phyloP scores from a whole-genome alignment of 2,888 invertebrate species.

The Chrysolina oricalcia region DNA sequence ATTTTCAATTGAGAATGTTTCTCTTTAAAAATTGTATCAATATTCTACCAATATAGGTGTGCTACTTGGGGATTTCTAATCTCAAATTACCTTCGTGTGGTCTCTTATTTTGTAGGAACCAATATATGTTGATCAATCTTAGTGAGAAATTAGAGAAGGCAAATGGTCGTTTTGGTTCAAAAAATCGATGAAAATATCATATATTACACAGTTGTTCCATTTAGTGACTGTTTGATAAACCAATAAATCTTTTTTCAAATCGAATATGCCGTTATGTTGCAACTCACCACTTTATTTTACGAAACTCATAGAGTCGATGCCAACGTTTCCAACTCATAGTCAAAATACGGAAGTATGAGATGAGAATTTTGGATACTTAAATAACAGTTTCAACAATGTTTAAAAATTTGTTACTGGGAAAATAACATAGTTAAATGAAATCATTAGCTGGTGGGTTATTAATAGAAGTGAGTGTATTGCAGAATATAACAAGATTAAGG shows the following conservation, averaged over 20 bases:
- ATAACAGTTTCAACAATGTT: slow-evolving; percentile 20
- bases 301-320: slow-evolving; percentile 11
- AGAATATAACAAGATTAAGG: slow-evolving; percentile 12
- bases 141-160: background rate
- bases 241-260: slow-evolving; percentile 3
- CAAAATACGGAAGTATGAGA: slow-evolving; percentile 30
- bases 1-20: no score
- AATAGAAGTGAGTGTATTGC: slow-evolving; percentile 26
- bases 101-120: no score
- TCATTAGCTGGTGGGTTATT: slow-evolving; percentile 1
- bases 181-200: background rate
- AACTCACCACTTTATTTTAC: background rate
- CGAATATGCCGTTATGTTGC: slow-evolving; percentile 14
- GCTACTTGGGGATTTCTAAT: no score
- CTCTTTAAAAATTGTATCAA: no score
- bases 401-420: background rate
- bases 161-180: background rate
- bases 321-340: slow-evolving; percentile 27
- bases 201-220: background rate
- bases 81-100: no score
- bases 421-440: slow-evolving; percentile 14
- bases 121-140: no score
- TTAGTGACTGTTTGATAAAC: background rate
- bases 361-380: background rate
- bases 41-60: no score